These are phyloP conservation scores for Tor tambroides DNA, from an alignment of 2,113 vertebrate genomes.

Conservation along the genomic window DNA sequence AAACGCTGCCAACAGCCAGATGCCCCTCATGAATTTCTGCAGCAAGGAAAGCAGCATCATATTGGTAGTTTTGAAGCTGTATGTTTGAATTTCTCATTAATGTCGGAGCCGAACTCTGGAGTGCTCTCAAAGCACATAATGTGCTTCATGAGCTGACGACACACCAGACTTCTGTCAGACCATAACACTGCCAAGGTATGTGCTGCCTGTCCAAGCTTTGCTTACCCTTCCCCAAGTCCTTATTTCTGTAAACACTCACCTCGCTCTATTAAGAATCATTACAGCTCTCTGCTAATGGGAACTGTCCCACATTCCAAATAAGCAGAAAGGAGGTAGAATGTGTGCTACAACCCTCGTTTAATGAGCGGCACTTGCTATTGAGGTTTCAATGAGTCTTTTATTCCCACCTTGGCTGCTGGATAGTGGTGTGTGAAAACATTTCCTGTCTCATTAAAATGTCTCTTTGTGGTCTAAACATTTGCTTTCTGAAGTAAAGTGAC, in stretches of 20 bases:
- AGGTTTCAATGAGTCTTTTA: conserved; percentile 35
- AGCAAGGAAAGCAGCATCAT: neutral
- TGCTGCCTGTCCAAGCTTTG: neutral
- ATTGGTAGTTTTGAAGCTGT: neutral
- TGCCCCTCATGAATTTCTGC: neutral
- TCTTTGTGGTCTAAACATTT: conserved; percentile 3
- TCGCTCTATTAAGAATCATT: conserved; percentile 35
- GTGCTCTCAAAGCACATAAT: neutral
- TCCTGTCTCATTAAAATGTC: conserved; percentile 41
- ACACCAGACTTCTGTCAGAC: conserved; percentile 18
- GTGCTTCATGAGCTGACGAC: neutral
- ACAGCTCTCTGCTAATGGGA: conserved; percentile 22
- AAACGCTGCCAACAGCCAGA: neutral
- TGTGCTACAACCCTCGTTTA: neutral
- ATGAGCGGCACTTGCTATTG: neutral
- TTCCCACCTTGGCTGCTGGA: conserved; percentile 32
- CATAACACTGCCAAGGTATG: conserved; percentile 31
- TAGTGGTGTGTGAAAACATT: neutral
- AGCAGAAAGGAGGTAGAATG: neutral
- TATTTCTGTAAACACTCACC: conserved; percentile 43
- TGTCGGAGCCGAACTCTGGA: neutral
- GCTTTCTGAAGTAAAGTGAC: neutral
- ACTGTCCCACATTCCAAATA: conserved; percentile 19
- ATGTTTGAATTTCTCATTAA: neutral
- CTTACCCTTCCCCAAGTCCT: conserved; percentile 4